phyloP scores from a whole-genome alignment of 2,888 invertebrate species.

The Brachynemurus nebulosus region DNA sequence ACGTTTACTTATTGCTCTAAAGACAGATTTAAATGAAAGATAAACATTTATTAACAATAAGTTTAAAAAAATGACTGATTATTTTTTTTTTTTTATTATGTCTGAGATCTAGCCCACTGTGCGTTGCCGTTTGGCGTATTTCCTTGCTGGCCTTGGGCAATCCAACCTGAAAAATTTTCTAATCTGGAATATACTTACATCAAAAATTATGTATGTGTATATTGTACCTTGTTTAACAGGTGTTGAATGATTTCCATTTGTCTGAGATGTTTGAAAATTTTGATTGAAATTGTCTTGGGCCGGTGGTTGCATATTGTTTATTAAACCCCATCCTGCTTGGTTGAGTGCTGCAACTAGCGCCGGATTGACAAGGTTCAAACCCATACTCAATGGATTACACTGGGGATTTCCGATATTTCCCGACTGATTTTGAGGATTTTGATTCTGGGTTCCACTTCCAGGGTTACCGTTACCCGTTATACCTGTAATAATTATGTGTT shows the following conservation, averaged over 20 bases:
- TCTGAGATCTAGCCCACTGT: constrained; percentile 5
- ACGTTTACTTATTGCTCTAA: no score
- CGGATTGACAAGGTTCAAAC: constrained; percentile 57
- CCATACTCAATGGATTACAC: constrained; percentile 35
- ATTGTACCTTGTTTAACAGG: constrained; percentile 7
- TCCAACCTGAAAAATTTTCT: constrained; percentile 7
- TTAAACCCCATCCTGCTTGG: constrained; percentile 41
- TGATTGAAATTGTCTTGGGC: constrained; percentile 4
- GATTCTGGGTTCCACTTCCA: background rate
- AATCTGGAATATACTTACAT: no score
- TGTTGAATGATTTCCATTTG: background rate
- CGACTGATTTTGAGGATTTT: constrained; percentile 2
- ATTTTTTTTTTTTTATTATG: background rate
- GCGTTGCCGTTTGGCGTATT: background rate
- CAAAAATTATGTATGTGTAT: no score
- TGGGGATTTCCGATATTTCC: background rate
- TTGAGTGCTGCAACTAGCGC: constrained; percentile 76
- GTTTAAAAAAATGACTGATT: no score
- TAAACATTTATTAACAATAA: no score
- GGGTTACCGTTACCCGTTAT: background rate
- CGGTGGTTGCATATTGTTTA: constrained; percentile 6
- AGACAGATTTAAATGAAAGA: no score
- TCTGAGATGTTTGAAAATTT: background rate
- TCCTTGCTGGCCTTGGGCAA: constrained; percentile 3
- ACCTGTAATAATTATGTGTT: background rate